These are phyloP conservation scores for Thoracochromis brauschi DNA, from an alignment of 2,113 vertebrate species.

Conservation along the genomic window DNA sequence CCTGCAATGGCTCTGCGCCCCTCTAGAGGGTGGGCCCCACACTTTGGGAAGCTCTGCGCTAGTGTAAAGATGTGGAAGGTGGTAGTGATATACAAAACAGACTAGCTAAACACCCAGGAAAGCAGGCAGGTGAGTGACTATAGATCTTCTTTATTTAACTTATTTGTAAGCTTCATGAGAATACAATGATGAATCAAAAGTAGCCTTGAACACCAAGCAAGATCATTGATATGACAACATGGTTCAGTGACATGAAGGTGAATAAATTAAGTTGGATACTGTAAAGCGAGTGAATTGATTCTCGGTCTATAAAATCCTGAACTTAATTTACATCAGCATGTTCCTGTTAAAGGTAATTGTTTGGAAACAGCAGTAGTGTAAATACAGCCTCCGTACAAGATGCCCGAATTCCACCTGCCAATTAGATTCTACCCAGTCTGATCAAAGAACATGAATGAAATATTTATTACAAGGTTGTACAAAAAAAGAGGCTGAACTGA, in stretches of 20 bases:
- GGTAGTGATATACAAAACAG: background rate
- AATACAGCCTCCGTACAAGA: background rate
- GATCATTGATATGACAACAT: background rate
- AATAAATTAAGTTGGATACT: background rate
- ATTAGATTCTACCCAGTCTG: background rate
- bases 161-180: background rate
- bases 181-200: background rate
- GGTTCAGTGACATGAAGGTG: background rate
- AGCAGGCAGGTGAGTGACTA: background rate
- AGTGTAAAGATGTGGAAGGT: background rate
- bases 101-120: background rate
- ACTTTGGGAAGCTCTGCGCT: background rate
- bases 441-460: background rate
- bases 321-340: background rate
- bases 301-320: background rate
- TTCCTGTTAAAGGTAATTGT: background rate
- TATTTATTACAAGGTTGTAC: background rate
- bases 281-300: background rate
- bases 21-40: too few species aligned
- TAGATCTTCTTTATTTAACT: background rate
- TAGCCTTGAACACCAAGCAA: background rate
- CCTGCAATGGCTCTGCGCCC: too few species aligned
- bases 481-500: background rate
- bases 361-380: background rate
- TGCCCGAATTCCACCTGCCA: background rate